These are phyloP conservation scores for Drosophila neutralis DNA, from an alignment of 2,888 invertebrate species.

Conservation along the genomic window DNA sequence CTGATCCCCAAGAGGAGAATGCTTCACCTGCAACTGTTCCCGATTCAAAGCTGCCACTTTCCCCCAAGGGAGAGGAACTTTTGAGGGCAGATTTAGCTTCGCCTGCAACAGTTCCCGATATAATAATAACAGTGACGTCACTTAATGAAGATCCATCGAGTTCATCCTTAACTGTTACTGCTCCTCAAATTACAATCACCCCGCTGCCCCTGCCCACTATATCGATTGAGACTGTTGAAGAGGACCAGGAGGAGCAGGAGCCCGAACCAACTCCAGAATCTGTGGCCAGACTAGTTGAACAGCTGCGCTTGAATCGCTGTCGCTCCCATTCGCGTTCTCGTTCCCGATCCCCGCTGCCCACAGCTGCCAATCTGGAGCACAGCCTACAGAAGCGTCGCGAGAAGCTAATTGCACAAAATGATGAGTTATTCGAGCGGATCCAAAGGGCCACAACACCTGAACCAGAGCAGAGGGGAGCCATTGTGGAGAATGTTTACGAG, in stretches of 20 bases:
- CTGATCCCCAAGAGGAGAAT: not conserved
- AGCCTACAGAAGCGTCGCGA: constrained; percentile 67
- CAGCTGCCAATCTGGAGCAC: constrained; percentile 66
- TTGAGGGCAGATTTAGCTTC: too few species aligned
- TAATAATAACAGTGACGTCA: not conserved
- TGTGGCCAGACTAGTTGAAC: constrained; percentile 66
- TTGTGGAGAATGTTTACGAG: constrained; percentile 64
- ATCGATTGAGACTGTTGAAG: constrained; percentile 54
- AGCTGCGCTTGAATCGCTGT: constrained; percentile 66
- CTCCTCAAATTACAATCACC: not conserved
- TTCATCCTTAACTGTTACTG: not conserved
- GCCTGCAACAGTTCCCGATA: not conserved
- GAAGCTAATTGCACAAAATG: constrained; percentile 74
- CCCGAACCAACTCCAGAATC: constrained; percentile 60
- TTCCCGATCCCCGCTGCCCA: constrained; percentile 68
- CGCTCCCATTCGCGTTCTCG: constrained; percentile 65
- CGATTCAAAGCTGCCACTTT: not conserved
- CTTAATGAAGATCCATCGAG: not conserved
- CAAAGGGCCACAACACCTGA: constrained; percentile 66
- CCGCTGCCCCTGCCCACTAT: constrained; percentile 31
- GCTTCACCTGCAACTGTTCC: not conserved
- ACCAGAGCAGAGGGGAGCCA: constrained; percentile 44
- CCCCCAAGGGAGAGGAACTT: not conserved
- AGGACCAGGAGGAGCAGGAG: constrained; percentile 37
- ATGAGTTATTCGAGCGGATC: constrained; percentile 65